A percentile compares a stretch with the other conserved stretches of the same genome.
phyloP scores from a whole-genome alignment of 2,888 invertebrate species.

The Neuroscelio doddi region DNA sequence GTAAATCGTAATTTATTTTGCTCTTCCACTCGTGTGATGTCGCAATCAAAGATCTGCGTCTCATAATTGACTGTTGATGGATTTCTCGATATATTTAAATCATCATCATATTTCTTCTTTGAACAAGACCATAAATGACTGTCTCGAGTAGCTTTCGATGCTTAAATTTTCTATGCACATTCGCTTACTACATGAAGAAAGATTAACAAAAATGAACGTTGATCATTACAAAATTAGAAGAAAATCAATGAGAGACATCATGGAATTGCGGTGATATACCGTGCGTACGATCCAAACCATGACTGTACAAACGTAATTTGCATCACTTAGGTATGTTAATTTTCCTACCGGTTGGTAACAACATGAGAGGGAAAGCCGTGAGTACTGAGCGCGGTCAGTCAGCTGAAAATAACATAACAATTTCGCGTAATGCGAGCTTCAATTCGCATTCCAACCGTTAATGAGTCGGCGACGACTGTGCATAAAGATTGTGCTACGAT shows the following conservation, averaged over 20 bases:
- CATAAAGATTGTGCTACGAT: conserved; percentile 40
- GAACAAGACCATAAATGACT: conserved; percentile 6
- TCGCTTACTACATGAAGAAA: not conserved
- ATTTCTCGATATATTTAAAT: conserved; percentile 18
- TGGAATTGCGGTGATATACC: no score
- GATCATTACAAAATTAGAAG: conserved; percentile 13
- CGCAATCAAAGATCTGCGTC: conserved; percentile 2
- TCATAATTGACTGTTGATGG: conserved; percentile 10
- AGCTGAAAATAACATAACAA: conserved; percentile 31
- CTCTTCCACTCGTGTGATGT: not conserved
- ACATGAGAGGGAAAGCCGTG: conserved; percentile 12
- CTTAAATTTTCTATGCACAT: no score
- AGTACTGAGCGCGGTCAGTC: conserved; percentile 25
- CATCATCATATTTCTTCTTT: conserved; percentile 1
- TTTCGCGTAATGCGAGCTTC: conserved; percentile 42
- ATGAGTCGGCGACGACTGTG: conserved; percentile 41
- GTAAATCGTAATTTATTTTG: conserved; percentile 9
- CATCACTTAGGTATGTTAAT: conserved; percentile 54
- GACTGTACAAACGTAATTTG: conserved; percentile 49
- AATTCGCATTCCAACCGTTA: conserved; percentile 47
- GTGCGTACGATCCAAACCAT: conserved; percentile 23
- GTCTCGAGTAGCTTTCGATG: not conserved
- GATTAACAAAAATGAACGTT: not conserved
- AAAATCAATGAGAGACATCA: conserved; percentile 12
- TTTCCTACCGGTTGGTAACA: conserved; percentile 21